Conservation (phyloP, 2,888 invertebrate species). For the Drosophila anomalata region DNA sequence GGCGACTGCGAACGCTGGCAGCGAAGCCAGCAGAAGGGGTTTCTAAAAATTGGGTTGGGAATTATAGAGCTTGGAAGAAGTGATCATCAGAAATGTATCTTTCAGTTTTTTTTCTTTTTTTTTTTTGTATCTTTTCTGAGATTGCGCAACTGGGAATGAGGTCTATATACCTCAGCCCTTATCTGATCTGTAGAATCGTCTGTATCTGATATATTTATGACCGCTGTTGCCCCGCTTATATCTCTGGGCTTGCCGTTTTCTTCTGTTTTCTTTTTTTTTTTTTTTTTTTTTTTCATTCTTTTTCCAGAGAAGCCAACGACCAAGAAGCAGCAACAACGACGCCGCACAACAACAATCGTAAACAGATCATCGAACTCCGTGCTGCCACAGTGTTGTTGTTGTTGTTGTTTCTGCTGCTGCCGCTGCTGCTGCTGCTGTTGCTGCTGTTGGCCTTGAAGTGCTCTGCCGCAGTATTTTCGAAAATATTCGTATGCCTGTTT, state of each 20-base stretch:
- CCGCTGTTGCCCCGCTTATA: conserved; percentile 16
- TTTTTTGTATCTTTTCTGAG: not conserved
- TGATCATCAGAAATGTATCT: not conserved
- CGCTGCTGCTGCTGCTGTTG: conserved; percentile 19
- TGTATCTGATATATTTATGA: not conserved
- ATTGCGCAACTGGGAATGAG: not conserved
- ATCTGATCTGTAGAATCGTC: not conserved
- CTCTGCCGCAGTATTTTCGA: conserved; percentile 13
- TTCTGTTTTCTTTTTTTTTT: not conserved
- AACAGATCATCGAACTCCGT: conserved; percentile 82
- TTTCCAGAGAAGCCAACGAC: conserved; percentile 64
- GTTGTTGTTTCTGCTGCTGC: conserved; percentile 36
- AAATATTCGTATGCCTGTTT: conserved; percentile 24
- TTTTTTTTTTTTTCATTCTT: conserved; percentile 12
- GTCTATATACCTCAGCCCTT: not conserved
- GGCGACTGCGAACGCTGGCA: conserved; percentile 50
- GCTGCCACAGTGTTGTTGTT: conserved; percentile 2
- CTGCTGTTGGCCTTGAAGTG: conserved; percentile 68
- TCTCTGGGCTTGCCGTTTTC: conserved; percentile 5
- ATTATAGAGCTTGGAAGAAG: too few relatives aligned
- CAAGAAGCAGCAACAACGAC: conserved; percentile 43
- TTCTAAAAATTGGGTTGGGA: too few relatives aligned
- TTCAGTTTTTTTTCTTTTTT: not conserved
- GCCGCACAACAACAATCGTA: conserved; percentile 76
- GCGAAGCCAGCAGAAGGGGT: conserved; percentile 11